Percentiles rank a stretch among this genome's conserved stretches.
Conservation (phyloP, 1,140 invertebrate species). For the Metaphire vulgaris region DNA sequence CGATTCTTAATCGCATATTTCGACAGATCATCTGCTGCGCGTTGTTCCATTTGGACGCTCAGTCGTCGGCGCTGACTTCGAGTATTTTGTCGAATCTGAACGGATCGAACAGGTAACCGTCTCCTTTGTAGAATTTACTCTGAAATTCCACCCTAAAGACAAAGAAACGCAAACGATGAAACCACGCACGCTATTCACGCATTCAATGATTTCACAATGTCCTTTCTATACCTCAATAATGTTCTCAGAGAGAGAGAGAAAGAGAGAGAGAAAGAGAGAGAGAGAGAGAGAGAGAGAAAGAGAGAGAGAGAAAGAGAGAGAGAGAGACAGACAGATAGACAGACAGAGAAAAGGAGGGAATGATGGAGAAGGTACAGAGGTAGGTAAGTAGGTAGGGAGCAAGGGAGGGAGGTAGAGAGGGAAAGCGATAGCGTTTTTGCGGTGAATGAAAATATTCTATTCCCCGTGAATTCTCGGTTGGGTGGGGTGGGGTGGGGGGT, state of each 20-base stretch:
- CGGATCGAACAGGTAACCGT: conserved; percentile 83
- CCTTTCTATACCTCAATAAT: neutral
- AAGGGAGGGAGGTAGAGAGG: too few species aligned
- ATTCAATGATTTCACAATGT: neutral
- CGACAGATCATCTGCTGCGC: too few species aligned
- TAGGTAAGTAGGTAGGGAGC: too few species aligned
- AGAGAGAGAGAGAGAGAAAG: neutral
- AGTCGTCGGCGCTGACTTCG: neutral
- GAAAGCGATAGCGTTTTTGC: too few species aligned
- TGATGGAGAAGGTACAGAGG: too few species aligned
- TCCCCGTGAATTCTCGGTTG: too few species aligned
- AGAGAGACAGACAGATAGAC: too few species aligned
- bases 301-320: neutral
- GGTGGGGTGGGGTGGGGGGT: too few species aligned
- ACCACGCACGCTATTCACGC: neutral
- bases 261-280: neutral
- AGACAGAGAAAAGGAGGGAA: too few species aligned
- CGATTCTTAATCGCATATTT: too few species aligned
- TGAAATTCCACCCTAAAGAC: conserved; percentile 92
- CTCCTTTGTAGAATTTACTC: conserved; percentile 92
- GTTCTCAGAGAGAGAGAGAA: neutral
- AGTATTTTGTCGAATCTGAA: conserved; percentile 76
- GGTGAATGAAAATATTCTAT: too few species aligned
- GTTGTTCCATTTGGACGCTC: neutral
- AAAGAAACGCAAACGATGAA: neutral